phyloP scores from a whole-genome alignment of 2,888 invertebrate genomes.

The Eristalis pertinax region DNA sequence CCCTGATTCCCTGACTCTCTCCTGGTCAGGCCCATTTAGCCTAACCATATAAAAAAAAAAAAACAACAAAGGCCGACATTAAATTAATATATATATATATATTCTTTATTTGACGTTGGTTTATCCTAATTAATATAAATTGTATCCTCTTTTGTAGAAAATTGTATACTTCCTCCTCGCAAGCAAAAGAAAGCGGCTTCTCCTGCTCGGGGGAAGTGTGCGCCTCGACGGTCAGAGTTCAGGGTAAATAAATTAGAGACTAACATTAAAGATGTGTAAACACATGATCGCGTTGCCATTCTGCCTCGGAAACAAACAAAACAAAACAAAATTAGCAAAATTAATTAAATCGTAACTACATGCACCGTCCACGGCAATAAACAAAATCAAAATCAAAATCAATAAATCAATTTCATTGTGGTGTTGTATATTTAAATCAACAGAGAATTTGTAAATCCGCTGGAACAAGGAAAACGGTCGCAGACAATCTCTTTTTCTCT shows the following conservation, averaged over 20 bases:
- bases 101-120: constrained; percentile 54
- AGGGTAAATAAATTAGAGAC: constrained; percentile 29
- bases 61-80: background rate
- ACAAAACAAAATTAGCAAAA: background rate
- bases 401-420: constrained; percentile 7
- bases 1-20: no score
- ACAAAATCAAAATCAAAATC: background rate
- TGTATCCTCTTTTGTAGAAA: constrained; percentile 48
- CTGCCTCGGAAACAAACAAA: background rate
- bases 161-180: constrained; percentile 35
- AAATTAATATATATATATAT: constrained; percentile 43
- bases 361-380: background rate
- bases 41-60: no score
- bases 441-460: background rate
- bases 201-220: background rate
- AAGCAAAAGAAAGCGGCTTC: constrained; percentile 9
- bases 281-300: background rate
- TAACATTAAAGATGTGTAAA: constrained; percentile 19
- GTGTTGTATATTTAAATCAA: constrained; percentile 2
- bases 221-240: background rate
- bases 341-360: constrained; percentile 5
- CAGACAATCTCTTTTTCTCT: background rate
- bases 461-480: constrained; percentile 8
- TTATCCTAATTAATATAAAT: constrained; percentile 53
- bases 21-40: no score